Evolutionary conservation across 2,797 vertebrate genomes (phyloP).

Genomic region (Phaenicophaeus curvirostris): DNA sequence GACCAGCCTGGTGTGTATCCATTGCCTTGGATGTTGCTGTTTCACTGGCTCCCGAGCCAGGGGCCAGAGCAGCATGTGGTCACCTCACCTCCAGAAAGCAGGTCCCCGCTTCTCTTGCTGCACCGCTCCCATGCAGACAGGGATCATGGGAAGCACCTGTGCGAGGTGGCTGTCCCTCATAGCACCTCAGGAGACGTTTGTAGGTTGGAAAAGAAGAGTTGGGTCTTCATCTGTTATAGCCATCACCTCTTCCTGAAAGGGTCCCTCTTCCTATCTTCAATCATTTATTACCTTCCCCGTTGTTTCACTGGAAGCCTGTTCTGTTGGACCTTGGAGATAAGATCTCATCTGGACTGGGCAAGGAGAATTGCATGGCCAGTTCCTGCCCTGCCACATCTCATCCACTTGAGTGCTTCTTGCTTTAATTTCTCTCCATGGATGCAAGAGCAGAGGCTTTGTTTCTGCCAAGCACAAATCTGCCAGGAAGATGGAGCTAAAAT

Average conservation of each 20-base stretch:
- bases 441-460: background rate
- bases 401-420: background rate
- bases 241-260: background rate
- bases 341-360: background rate
- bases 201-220: background rate
- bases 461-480: background rate
- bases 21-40: background rate
- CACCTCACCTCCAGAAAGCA: background rate
- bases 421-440: background rate
- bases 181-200: background rate
- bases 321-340: background rate
- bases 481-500: rapidly evolving
- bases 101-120: too few relatives aligned
- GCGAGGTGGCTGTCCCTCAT: too few relatives aligned
- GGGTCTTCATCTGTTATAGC: background rate
- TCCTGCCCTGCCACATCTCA: background rate
- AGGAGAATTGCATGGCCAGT: background rate
- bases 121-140: background rate
- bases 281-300: background rate
- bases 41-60: background rate
- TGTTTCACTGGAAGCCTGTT: background rate
- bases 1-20: too few relatives aligned
- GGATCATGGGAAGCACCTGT: background rate
- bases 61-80: background rate
- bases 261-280: background rate